phyloP scores from a whole-genome alignment of 2,888 invertebrate species.

The Tricholauxania praeusta region DNA sequence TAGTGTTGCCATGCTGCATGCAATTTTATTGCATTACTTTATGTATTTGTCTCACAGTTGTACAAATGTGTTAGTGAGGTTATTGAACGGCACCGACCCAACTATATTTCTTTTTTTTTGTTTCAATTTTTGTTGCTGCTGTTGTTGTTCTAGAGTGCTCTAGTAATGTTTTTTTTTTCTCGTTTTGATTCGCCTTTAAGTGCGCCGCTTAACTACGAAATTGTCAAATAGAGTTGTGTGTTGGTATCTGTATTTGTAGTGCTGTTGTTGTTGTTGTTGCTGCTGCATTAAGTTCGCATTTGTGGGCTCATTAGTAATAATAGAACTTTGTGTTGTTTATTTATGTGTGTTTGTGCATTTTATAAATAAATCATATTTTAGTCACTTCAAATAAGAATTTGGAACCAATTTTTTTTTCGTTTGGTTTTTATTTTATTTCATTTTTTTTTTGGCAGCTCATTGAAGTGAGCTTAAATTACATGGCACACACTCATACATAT shows the following conservation, averaged over 20 bases:
- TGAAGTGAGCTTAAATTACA: too few species aligned
- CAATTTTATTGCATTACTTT: slow-evolving; percentile 22
- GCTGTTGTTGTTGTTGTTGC: slow-evolving; percentile 8
- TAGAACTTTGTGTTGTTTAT: slow-evolving; percentile 8
- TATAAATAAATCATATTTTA: too few species aligned
- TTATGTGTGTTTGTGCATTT: too few species aligned
- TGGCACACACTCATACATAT: too few species aligned
- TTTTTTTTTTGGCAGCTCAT: too few species aligned
- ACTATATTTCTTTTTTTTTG: slow-evolving; percentile 40
- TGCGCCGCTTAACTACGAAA: slow-evolving; percentile 17
- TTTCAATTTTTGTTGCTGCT: not conserved
- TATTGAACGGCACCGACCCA: slow-evolving; percentile 66
- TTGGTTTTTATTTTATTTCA: too few species aligned
- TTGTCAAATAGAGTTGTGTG: slow-evolving; percentile 8
- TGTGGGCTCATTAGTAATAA: slow-evolving; percentile 30
- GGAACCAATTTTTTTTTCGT: too few species aligned
- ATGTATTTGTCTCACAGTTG: not conserved
- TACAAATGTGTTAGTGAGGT: slow-evolving; percentile 47
- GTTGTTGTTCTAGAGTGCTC: slow-evolving; percentile 17
- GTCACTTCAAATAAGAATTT: too few species aligned
- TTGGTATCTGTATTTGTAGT: not conserved
- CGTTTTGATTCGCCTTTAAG: slow-evolving; percentile 11
- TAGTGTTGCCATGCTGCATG: slow-evolving; percentile 24
- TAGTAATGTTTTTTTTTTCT: slow-evolving; percentile 17
- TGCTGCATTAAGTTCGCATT: slow-evolving; percentile 5